A percentile compares a stretch with the other conserved stretches of the same genome.
Conservation (phyloP, 2,888 invertebrate species). For the Zygogramma bicolorata region DNA sequence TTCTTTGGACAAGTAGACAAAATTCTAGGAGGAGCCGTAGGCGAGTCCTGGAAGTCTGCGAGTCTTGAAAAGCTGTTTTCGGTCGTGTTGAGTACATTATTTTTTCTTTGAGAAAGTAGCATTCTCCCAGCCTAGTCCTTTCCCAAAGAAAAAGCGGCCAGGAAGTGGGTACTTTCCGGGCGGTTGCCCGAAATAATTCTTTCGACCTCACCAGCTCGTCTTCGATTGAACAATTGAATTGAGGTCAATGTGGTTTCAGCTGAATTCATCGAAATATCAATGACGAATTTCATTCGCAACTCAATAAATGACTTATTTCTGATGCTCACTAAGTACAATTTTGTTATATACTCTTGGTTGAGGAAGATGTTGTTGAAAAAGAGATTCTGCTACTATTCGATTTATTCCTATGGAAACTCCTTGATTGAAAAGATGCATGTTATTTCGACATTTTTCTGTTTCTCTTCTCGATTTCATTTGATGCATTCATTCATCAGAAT, state of each 20-base stretch:
- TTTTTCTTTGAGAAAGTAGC: too few relatives aligned
- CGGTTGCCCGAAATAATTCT: too few relatives aligned
- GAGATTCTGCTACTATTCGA: constrained; percentile 23
- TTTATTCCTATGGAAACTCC: constrained; percentile 15
- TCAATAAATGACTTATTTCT: constrained; percentile 10
- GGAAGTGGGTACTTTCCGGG: too few relatives aligned
- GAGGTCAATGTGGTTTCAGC: constrained; percentile 10
- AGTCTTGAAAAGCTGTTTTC: too few relatives aligned
- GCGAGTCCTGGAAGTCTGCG: too few relatives aligned
- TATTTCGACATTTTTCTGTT: neutral
- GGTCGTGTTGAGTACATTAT: too few relatives aligned
- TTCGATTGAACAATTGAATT: constrained; percentile 17
- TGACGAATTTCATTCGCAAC: neutral
- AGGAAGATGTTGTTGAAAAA: constrained; percentile 18
- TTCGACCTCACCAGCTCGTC: constrained; percentile 24
- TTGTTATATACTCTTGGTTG: constrained; percentile 17
- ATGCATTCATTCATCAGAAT: constrained; percentile 28
- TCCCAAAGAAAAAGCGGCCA: too few relatives aligned
- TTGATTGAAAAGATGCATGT: neutral
- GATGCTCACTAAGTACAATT: neutral
- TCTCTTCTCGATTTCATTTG: neutral
- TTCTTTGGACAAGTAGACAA: too few relatives aligned
- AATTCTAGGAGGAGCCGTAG: too few relatives aligned
- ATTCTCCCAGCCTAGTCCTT: too few relatives aligned
- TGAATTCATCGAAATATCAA: neutral